A percentile compares a stretch with the other conserved stretches of the same genome.
These are phyloP conservation scores for Linepithema humile DNA, from an alignment of 1,140 invertebrate genomes.

Conservation along the genomic window DNA sequence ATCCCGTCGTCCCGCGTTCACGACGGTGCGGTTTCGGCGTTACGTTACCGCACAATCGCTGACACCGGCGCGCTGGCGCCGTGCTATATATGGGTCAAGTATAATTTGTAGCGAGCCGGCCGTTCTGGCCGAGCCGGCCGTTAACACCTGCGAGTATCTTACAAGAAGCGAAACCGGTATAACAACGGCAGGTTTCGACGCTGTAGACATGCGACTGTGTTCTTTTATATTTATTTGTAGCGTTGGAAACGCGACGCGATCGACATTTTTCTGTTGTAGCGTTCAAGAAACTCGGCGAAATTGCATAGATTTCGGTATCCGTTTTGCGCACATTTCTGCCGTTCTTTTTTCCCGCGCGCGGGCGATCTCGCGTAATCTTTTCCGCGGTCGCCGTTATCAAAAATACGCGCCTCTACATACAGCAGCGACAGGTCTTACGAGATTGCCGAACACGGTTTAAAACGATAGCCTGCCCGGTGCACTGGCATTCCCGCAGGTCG, in stretches of 20 bases:
- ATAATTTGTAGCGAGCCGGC: conserved; percentile 40
- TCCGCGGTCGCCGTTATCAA: conserved; percentile 50
- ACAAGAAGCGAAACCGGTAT: background rate
- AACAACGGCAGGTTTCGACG: background rate
- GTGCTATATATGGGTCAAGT: conserved; percentile 64
- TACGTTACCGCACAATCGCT: conserved; percentile 29
- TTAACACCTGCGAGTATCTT: conserved; percentile 61
- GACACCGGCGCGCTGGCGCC: background rate
- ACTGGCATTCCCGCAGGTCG: conserved; percentile 72
- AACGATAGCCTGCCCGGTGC: conserved; percentile 69
- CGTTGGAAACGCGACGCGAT: background rate
- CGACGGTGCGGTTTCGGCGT: conserved; percentile 28
- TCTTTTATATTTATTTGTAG: background rate
- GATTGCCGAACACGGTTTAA: conserved; percentile 68
- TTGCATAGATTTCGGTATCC: background rate
- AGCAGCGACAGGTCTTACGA: conserved; percentile 48
- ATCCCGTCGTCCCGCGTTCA: background rate
- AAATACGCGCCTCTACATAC: conserved; percentile 26
- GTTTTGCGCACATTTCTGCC: background rate
- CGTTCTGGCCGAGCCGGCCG: conserved; percentile 70
- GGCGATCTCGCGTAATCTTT: conserved; percentile 12
- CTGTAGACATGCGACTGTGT: background rate
- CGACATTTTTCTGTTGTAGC: background rate
- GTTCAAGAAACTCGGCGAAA: background rate
- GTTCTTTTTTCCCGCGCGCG: background rate